Evolutionary conservation across 2,797 vertebrate genomes (phyloP).

Genomic region (Gymnoscopelus microlampas): DNA sequence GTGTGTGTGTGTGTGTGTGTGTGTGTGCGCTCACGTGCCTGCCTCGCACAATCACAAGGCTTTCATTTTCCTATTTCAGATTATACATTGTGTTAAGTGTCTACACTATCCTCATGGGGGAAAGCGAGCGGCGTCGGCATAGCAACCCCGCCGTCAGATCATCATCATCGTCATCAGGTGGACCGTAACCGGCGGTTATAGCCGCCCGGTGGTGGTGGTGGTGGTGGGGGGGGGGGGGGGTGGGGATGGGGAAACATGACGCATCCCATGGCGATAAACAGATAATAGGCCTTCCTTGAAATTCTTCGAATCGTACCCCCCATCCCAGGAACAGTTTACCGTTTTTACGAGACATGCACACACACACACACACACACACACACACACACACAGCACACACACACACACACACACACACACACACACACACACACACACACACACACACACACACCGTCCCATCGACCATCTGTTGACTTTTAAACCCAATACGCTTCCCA

Average conservation of each 20-base stretch:
- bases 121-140: slow-evolving; percentile 14
- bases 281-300: slow-evolving; percentile 80
- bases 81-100: background rate
- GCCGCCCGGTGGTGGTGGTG: slow-evolving; percentile 26
- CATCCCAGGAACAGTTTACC: slow-evolving; percentile 70
- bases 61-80: too few species aligned
- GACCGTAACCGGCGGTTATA: slow-evolving; percentile 63
- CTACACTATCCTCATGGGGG: slow-evolving; percentile 24
- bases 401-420: slow-evolving; percentile 50
- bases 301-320: slow-evolving; percentile 62
- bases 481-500: slow-evolving; percentile 74
- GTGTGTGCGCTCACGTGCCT: too few species aligned
- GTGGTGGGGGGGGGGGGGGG: too few species aligned
- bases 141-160: slow-evolving; percentile 51
- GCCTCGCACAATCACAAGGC: too few species aligned
- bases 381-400: slow-evolving; percentile 47
- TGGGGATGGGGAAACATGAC: slow-evolving; percentile 80
- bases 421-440: slow-evolving; percentile 52
- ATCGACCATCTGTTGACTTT: slow-evolving; percentile 75
- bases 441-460: slow-evolving; percentile 30
- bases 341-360: slow-evolving; percentile 71
- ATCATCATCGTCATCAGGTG: slow-evolving; percentile 70
- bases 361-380: slow-evolving; percentile 42
- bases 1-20: too few species aligned
- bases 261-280: slow-evolving; percentile 75